A percentile compares a stretch with the other conserved stretches of the same genome.
These are phyloP conservation scores for Halcyon senegalensis DNA, from an alignment of 2,113 vertebrate genomes.

Conservation along the genomic window DNA sequence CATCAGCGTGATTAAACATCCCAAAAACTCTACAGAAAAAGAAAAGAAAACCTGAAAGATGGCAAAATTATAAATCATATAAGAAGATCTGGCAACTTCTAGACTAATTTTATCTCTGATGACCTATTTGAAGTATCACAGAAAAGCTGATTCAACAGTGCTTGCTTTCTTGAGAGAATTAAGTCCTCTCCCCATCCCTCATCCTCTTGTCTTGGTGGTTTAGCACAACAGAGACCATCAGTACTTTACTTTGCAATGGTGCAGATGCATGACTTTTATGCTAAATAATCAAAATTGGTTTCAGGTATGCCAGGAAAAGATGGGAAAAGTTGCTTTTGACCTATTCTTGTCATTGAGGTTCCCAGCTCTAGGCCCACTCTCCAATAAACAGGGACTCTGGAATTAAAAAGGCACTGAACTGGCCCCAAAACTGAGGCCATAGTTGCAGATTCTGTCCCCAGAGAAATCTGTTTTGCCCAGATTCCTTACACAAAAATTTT, in stretches of 20 bases:
- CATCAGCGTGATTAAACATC: slow-evolving; percentile 87
- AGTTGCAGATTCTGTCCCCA: not conserved
- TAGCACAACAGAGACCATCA: not conserved
- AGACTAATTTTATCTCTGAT: not conserved
- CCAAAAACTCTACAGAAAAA: slow-evolving; percentile 88
- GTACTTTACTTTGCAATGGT: not conserved
- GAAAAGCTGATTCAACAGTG: not conserved
- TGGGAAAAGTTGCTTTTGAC: not conserved
- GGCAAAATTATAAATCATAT: not conserved
- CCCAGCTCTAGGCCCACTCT: not conserved
- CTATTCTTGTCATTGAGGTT: not conserved
- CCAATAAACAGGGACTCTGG: not conserved
- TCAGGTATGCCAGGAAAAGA: not conserved
- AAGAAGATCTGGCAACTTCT: not conserved
- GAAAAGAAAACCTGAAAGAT: slow-evolving; percentile 9
- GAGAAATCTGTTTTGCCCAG: not conserved
- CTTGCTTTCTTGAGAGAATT: not conserved
- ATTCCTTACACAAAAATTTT: not conserved
- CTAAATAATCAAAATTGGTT: not conserved
- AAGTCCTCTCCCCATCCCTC: not conserved
- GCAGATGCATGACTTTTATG: not conserved
- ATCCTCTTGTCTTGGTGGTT: not conserved
- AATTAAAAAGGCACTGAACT: not conserved
- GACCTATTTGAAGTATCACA: not conserved
- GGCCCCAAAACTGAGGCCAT: not conserved